Base-by-base conservation (phyloP, 2,113 vertebrate species). In the Carassius auratus region DNA sequence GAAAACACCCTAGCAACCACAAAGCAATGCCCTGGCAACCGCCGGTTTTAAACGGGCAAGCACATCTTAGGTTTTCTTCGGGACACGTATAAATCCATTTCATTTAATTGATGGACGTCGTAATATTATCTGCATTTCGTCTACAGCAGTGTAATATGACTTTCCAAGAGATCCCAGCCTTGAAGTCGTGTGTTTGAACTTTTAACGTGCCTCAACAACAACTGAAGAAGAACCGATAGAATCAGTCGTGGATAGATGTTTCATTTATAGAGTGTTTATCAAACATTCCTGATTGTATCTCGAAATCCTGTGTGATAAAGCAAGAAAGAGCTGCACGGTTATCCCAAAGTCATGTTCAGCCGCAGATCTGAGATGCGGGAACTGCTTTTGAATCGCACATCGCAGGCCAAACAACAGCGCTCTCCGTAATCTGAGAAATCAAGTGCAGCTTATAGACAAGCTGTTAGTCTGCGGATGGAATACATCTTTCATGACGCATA, bases 401-500 rank as follows among this genome's bases (percentile, higher is more conserved):
- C 6, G 12, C 33, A 17, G 55, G 33, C 30, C 55, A 50, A 79
- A 85, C 66, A 82, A 69, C 50, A 85, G 74, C 36, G 69, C 57
- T 23, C 38, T 4, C n/a, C 15, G 81, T 86, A 79, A 88, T 77
- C 81, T 48, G 57, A 88, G 80, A 71, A 73, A 57, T 8, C 45
- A 5, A 78, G n/a, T 8, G 21, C 4, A 4, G 36, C 5, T 15
- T 55, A 79, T 62, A 23, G 57, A 62, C 57, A 62, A n/a, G n/a
- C 4, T 2, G 10, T 42, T 62, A 69, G 30, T 8, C 26, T 15
- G 48, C 15, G 36, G 66, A 88, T 79, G 81, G 81, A 66, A 81
- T 7, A 57, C 33, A 74, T 84, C 76, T 6, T 73, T 81, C 45
- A 38, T 86, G 87, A 87, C 86, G 81, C 83, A 82, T 14, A 71